phyloP scores from a whole-genome alignment of 2,797 vertebrate species.

The Ciconia nigra region DNA sequence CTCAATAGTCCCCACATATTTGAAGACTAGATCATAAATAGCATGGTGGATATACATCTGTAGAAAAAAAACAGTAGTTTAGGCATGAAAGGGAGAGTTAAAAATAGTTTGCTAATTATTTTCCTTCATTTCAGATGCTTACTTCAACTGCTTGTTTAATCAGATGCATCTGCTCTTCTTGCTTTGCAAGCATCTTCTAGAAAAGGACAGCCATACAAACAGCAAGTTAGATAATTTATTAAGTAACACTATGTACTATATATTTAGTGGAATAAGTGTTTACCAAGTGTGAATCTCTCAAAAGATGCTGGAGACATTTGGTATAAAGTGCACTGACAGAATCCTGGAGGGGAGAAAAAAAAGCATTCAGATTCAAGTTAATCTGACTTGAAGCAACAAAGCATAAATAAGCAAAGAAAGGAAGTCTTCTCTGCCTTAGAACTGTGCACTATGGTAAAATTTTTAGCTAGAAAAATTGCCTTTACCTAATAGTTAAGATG shows the following conservation, averaged over 20 bases:
- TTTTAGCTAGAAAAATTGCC: background rate
- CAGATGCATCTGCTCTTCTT: conserved; percentile 92
- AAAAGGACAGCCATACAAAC: conserved; percentile 19
- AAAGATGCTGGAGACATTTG: conserved; percentile 93
- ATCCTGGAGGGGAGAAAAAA: conserved; percentile 75
- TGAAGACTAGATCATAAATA: conserved; percentile 93
- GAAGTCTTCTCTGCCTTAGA: background rate
- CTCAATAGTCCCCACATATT: conserved; percentile 92
- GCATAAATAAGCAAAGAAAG: background rate
- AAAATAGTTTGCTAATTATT: background rate
- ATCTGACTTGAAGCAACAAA: background rate
- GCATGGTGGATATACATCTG: conserved; percentile 95
- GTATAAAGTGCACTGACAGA: conserved; percentile 90
- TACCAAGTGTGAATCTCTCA: conserved; percentile 93
- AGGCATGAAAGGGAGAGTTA: background rate
- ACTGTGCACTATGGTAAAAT: background rate
- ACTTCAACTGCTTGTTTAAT: conserved; percentile 98
- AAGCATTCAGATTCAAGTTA: background rate
- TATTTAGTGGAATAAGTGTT: conserved; percentile 41
- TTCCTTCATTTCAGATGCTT: conserved; percentile 26
- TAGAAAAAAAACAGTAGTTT: background rate
- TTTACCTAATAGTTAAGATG: background rate
- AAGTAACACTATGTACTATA: background rate
- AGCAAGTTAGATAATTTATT: background rate
- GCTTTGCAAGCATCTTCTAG: conserved; percentile 90